Base-by-base conservation (phyloP, 2,113 vertebrate genomes). In the Brachypodius melanocephalos region DNA sequence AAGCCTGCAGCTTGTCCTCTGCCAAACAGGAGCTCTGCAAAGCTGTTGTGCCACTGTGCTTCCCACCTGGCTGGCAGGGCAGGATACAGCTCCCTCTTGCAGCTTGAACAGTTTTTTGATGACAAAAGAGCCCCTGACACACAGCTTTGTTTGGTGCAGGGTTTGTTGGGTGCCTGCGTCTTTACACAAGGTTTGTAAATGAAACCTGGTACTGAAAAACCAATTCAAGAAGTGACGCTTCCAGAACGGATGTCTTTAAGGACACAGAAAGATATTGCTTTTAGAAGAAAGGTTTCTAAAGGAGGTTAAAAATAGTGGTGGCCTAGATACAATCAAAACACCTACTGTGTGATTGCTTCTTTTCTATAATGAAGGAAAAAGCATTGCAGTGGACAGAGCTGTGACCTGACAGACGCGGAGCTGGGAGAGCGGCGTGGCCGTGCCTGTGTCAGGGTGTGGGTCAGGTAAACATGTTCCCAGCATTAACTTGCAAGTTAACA, bases 261-360 rank as follows among this genome's bases (percentile, higher is more conserved):
- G 75, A 67, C n/a, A 61, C 0, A 77, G 67, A 90, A 82, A 79
- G 36, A 67, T 12, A 72, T 2, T 32, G 31, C 5, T 10, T 46
- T 52, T 94, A 83, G 59, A 87, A 85, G 43, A 93, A 88, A 79
- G 69, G 55, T 79, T 94, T 95, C 66, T 79, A 75, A 80, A 83
- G 81, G 49, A 88, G 24, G 31, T 26, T 75, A 55, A 88, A 83
- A 95, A 87, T 26, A 89, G 32, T 54, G 34, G 40, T 79, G 81
- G 80, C 79, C 92, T 88, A 85, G 79, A 93, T 89, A 90, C 66
- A 85, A 84, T 74, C 71, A 75, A 89, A 93, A 83, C 85, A 93
- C 66, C 66, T 82, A 29, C 73, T 57, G 83, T 36, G 74, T 34
- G 71, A 94, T 69, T 79, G 66, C 58, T 93, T 59, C 49, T 82